Evolutionary conservation across 2,113 vertebrate species (phyloP).

Genomic region (Mormyrus iriodes): DNA sequence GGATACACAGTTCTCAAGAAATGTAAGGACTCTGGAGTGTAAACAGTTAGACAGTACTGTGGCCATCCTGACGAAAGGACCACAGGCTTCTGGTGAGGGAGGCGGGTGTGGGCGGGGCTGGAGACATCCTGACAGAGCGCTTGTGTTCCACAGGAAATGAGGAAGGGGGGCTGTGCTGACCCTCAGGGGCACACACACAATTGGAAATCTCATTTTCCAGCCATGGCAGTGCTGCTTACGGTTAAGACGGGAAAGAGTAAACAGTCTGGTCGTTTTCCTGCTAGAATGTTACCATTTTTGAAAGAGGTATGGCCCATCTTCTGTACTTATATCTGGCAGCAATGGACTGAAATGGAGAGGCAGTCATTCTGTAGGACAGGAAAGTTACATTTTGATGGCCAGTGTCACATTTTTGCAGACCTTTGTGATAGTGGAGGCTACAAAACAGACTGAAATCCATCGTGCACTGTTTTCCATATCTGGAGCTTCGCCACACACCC

Average conservation of each 20-base stretch:
- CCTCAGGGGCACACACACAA: neutral
- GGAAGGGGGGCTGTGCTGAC: neutral
- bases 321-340: neutral
- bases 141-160: constrained; percentile 2
- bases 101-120: constrained; percentile 14
- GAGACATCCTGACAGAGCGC: constrained; percentile 1
- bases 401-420: neutral
- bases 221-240: neutral
- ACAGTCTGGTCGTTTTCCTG: neutral
- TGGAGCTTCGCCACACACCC: neutral
- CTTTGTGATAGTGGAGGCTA: neutral
- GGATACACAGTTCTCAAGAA: constrained; percentile 21
- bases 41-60: constrained; percentile 45
- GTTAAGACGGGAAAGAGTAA: neutral
- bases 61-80: constrained; percentile 6
- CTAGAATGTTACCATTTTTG: neutral
- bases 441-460: neutral
- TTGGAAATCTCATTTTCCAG: neutral
- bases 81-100: constrained; percentile 21
- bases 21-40: constrained; percentile 39
- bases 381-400: neutral
- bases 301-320: neutral
- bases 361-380: neutral
- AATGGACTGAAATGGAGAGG: neutral
- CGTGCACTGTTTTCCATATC: neutral